phyloP scores from a whole-genome alignment of 1,140 invertebrate species.

The Hylaeus volcanicus region DNA sequence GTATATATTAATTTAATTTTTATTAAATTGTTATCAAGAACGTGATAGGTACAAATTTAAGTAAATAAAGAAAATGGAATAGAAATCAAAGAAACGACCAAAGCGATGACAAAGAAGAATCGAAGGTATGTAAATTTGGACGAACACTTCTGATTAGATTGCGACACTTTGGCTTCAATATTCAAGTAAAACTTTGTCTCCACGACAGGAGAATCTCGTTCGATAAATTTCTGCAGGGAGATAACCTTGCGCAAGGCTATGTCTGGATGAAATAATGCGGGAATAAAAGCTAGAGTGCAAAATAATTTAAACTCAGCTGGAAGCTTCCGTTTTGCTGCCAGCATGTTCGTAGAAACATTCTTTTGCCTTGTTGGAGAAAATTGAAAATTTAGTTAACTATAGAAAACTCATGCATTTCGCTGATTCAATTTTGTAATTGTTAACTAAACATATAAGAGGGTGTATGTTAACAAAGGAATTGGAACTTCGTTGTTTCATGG shows the following conservation, averaged over 20 bases:
- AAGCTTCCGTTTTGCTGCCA: not conserved
- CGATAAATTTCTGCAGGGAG: constrained; percentile 8
- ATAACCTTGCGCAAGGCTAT: not conserved
- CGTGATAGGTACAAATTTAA: too few relatives aligned
- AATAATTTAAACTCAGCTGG: constrained; percentile 9
- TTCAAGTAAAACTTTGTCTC: not conserved
- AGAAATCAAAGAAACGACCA: not conserved
- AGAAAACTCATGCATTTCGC: not conserved
- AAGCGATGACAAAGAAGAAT: not conserved
- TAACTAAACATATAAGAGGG: too few relatives aligned
- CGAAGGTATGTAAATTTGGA: constrained; percentile 18
- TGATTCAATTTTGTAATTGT: not conserved
- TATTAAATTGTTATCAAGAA: too few relatives aligned
- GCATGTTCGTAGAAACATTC: not conserved
- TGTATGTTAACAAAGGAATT: too few relatives aligned
- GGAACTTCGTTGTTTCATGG: not conserved
- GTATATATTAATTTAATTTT: too few relatives aligned
- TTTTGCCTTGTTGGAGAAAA: not conserved
- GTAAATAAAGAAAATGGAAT: too few relatives aligned
- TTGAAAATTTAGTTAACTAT: not conserved
- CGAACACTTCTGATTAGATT: not conserved
- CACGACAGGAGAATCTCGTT: not conserved
- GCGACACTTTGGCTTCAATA: constrained; percentile 8
- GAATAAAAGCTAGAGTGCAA: not conserved
- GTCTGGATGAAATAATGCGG: not conserved